Base-by-base conservation (phyloP, 2,797 vertebrate species). In the Paratrypauchen microcephalus region DNA sequence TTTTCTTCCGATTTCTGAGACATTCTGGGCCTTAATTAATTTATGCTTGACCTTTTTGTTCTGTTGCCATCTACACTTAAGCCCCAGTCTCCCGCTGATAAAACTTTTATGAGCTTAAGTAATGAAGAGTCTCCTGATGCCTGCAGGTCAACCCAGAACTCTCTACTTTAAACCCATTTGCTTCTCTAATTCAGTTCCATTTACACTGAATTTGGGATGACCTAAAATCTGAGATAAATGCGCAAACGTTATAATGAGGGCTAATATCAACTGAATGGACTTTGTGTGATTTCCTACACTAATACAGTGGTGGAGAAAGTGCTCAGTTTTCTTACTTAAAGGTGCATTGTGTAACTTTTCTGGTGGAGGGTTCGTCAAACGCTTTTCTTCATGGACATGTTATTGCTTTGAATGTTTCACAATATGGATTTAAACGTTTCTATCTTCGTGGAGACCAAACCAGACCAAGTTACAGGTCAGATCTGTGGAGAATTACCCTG, bases 101-200 rank as follows among this genome's bases (percentile, higher is more conserved):
- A 87, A 91, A 85, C 72, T 87, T 89, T 88, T 71, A 92, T 88
- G 84, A 83, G 76, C 68, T 80, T 84, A 86, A 87, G 87, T 68
- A 84, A 83, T 47, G 65, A 72, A 87, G 79, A 83, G 78, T 68
- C 56, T 79, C 70, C 75, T 73, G 66, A 73, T 55, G 66, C 30
- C 58, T 71, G 24, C 58, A 66, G 64, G 74, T 81, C 74, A 66
- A 41, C 45, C 24, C 13, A 70, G 81, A 83, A 84, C 82, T 84
- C 86, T 88, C 76, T 71, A 75, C 59, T 24, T 60, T 6, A 66
- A 80, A 71, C 73, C 82, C 65, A 77, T 70, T 80, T 6, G 69
- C 36, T 67, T 67, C n/a, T 64, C 19, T 70, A 16, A 24, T 52
- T 71, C 71, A 47, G n/a, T 28, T 74, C 24, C 9, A 54, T 70